Percentiles rank a stretch among this genome's conserved stretches.
Conservation (phyloP, 2,888 invertebrate genomes). For the Schizotus pectinicornis region DNA sequence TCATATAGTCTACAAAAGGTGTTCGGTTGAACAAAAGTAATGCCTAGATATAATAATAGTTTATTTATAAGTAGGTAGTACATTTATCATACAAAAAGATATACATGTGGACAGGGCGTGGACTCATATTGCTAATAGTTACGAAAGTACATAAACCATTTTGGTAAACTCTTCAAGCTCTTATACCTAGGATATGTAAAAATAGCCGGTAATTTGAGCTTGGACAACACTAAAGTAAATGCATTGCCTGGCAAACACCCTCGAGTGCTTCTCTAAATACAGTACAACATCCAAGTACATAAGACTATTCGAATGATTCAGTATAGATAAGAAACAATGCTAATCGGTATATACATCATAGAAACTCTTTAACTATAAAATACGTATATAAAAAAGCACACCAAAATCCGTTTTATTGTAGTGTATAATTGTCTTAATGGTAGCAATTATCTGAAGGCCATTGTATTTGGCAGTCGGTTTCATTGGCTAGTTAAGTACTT, state of each 20-base stretch:
- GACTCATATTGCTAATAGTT: conserved; percentile 34
- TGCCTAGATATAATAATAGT: too few relatives aligned
- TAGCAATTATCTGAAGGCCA: conserved; percentile 31
- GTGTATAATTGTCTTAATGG: conserved; percentile 3
- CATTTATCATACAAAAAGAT: conserved; percentile 41
- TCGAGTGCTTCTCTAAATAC: conserved; percentile 24
- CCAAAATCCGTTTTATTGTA: conserved; percentile 28
- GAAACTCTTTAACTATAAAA: conserved; percentile 4
- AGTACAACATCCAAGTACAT: conserved; percentile 27
- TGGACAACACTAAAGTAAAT: conserved; percentile 40
- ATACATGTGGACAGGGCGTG: conserved; percentile 25
- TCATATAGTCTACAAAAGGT: too few relatives aligned
- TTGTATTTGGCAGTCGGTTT: conserved; percentile 38
- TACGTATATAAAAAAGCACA: conserved; percentile 20
- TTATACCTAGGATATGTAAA: conserved; percentile 42
- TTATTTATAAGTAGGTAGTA: conserved; percentile 12
- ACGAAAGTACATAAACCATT: conserved; percentile 34
- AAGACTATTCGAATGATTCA: conserved; percentile 9
- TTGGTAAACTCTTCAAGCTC: conserved; percentile 34
- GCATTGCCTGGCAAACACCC: conserved; percentile 45
- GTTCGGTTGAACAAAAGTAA: too few relatives aligned
- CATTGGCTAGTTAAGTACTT: conserved; percentile 35
- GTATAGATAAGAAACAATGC: neutral
- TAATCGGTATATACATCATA: conserved; percentile 23
- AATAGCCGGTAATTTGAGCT: conserved; percentile 38